Conservation (phyloP, 1,140 invertebrate genomes). For the Telenomus remus region DNA sequence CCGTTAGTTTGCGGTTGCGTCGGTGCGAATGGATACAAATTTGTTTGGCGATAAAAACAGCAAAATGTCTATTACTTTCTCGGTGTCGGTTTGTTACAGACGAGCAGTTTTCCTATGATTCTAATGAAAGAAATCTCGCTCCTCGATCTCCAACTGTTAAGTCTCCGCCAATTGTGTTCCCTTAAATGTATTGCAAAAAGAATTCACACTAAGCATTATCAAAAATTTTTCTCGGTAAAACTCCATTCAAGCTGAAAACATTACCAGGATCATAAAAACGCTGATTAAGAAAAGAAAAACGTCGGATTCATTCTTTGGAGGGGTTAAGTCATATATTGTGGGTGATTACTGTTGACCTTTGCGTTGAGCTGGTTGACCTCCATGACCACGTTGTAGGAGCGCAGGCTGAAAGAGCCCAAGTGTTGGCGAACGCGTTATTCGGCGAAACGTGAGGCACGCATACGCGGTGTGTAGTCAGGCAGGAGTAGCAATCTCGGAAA, state of each 20-base stretch:
- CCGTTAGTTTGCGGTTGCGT: slow-evolving; percentile 46
- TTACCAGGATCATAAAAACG: no score
- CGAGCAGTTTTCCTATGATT: slow-evolving; percentile 7
- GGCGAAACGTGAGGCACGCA: slow-evolving; percentile 42
- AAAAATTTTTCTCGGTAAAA: no score
- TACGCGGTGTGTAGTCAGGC: slow-evolving; percentile 32
- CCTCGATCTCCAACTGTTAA: not conserved
- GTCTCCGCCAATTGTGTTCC: not conserved
- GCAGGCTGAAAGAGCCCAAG: slow-evolving; percentile 1
- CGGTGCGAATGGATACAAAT: slow-evolving; percentile 46
- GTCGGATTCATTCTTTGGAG: no score
- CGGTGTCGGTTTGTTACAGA: slow-evolving; percentile 7
- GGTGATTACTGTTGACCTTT: slow-evolving; percentile 1
- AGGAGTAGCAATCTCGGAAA: slow-evolving; percentile 47
- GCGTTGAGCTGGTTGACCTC: slow-evolving; percentile 5
- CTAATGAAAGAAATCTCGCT: slow-evolving; percentile 1
- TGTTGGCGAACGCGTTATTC: slow-evolving; percentile 39
- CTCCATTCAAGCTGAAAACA: no score
- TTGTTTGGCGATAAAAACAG: slow-evolving; percentile 45
- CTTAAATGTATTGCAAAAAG: no score
- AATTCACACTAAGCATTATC: no score
- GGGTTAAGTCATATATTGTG: not conserved
- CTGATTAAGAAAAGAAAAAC: no score
- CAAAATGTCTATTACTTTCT: slow-evolving; percentile 42
- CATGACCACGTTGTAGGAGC: not conserved